Percentiles rank a stretch among this genome's conserved stretches.
Evolutionary conservation across 2,113 vertebrate species (phyloP).

Genomic region (Cyanistes caeruleus): DNA sequence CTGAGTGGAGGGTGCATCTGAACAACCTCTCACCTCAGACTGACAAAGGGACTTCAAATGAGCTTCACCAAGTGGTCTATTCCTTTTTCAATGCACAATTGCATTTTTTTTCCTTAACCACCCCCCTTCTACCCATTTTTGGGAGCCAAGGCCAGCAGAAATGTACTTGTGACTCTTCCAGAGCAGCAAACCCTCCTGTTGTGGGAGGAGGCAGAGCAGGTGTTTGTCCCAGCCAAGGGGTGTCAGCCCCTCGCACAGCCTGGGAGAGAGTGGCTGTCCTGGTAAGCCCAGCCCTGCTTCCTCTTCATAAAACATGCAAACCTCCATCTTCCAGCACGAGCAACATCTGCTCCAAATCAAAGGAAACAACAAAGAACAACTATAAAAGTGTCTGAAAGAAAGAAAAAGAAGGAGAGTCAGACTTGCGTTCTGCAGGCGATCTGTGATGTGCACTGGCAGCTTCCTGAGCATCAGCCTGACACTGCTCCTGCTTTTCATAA

Average conservation of each 20-base stretch:
- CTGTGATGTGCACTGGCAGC: background rate
- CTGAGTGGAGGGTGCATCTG: rapidly evolving
- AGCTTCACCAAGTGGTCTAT: background rate
- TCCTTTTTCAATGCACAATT: background rate
- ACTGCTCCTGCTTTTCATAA: background rate
- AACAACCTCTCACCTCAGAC: background rate
- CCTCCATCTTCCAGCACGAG: conserved; percentile 7
- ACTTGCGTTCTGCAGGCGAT: conserved; percentile 7
- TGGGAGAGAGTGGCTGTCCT: background rate
- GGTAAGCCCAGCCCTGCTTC: background rate
- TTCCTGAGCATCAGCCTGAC: background rate
- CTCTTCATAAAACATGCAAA: conserved; percentile 21
- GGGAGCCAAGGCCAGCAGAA: background rate
- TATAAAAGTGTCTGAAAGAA: conserved; percentile 2
- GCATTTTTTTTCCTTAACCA: background rate
- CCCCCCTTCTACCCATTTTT: background rate
- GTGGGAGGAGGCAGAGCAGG: background rate
- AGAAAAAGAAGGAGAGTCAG: conserved; percentile 1
- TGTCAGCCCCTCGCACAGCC: background rate
- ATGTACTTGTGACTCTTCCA: background rate
- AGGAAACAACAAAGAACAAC: conserved; percentile 38
- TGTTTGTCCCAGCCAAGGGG: background rate
- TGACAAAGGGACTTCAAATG: background rate
- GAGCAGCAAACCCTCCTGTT: background rate
- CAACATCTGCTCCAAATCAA: conserved; percentile 56